Conservation (phyloP, 2,113 vertebrate genomes). For the Phrynocephalus versicolor region DNA sequence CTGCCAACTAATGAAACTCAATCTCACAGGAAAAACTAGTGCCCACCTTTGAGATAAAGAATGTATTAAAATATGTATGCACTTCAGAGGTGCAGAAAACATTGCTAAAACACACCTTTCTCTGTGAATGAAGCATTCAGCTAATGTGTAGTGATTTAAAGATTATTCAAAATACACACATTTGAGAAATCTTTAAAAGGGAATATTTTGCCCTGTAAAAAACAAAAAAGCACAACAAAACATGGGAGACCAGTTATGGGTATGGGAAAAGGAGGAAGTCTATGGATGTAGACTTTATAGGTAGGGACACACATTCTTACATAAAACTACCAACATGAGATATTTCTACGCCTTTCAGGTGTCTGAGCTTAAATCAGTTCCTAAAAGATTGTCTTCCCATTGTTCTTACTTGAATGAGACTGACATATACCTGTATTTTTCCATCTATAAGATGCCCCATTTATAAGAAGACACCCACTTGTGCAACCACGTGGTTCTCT, state of each 20-base stretch:
- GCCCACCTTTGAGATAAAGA: background rate
- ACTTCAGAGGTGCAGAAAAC: background rate
- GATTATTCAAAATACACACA: background rate
- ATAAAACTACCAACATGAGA: background rate
- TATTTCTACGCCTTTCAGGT: no score
- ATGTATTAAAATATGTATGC: background rate
- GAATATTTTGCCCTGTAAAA: background rate
- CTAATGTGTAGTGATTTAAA: background rate
- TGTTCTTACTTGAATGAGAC: no score
- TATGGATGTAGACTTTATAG: background rate
- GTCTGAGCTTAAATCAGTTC: background rate
- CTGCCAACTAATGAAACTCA: constrained; percentile 44
- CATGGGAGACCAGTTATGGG: background rate
- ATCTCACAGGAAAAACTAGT: background rate
- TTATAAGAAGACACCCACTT: no score
- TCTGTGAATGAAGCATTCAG: background rate
- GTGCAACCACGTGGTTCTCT: no score
- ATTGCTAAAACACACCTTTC: background rate
- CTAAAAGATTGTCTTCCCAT: no score
- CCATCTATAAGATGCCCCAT: no score
- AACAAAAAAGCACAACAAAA: background rate
- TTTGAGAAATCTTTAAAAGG: background rate
- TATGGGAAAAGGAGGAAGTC: background rate
- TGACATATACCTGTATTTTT: no score
- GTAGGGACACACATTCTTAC: background rate